phyloP scores from a whole-genome alignment of 2,113 vertebrate genomes.

The Scopus umbretta region DNA sequence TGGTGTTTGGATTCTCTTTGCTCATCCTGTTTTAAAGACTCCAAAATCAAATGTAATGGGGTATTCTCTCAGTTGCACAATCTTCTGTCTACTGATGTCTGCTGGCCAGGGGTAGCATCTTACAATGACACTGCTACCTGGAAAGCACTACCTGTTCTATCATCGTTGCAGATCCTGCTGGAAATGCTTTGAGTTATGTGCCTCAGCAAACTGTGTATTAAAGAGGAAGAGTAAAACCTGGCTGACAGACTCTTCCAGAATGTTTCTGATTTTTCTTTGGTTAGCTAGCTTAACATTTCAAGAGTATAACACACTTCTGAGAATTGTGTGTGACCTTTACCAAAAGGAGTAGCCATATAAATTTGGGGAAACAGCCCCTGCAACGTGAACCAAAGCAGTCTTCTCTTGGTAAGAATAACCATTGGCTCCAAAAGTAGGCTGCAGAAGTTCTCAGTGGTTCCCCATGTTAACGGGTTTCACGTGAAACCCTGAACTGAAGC shows the following conservation, averaged over 20 bases:
- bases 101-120: neutral
- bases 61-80: neutral
- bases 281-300: neutral
- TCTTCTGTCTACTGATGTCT: neutral
- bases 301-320: neutral
- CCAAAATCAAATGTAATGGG: neutral
- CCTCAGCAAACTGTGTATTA: neutral
- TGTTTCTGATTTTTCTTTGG: neutral
- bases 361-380: neutral
- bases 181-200: neutral
- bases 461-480: neutral
- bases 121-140: neutral
- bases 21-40: neutral
- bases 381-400: neutral
- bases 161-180: neutral
- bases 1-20: neutral
- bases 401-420: neutral
- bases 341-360: neutral
- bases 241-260: neutral
- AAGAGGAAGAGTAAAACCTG: neutral
- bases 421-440: neutral
- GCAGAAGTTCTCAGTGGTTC: neutral
- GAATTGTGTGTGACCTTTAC: neutral
- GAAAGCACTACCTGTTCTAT: neutral
- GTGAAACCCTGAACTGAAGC: neutral